Conservation (phyloP, 2,797 vertebrate species). For the Microctenopoma stevenorrisi region DNA sequence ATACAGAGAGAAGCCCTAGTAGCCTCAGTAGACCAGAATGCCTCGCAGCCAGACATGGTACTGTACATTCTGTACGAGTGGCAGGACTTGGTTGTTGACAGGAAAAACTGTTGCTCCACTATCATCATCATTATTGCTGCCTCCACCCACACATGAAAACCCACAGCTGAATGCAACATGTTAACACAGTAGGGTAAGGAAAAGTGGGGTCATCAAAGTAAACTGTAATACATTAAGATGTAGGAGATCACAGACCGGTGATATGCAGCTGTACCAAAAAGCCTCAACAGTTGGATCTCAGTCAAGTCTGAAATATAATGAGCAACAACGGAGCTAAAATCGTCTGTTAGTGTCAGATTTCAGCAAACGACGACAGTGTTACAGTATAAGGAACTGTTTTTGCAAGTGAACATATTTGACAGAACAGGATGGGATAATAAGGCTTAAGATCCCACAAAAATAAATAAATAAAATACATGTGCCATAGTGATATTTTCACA, state of each 20-base stretch:
- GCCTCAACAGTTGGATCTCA: not conserved
- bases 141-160: conserved; percentile 46
- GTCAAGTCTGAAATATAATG: too few species aligned
- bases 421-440: conserved; percentile 9
- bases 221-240: conserved; percentile 43
- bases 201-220: conserved; percentile 39
- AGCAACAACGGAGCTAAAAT: too few species aligned
- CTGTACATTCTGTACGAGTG: conserved; percentile 39
- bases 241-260: conserved; percentile 4
- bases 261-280: not conserved
- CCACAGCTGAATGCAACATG: conserved; percentile 56
- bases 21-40: conserved; percentile 27
- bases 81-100: conserved; percentile 45
- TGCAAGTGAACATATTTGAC: conserved; percentile 32
- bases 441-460: conserved; percentile 16
- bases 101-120: conserved; percentile 59
- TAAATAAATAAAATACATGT: conserved; percentile 2
- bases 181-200: conserved; percentile 58
- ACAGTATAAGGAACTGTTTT: conserved; percentile 25
- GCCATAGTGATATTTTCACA: conserved; percentile 19
- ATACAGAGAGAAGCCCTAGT: not conserved
- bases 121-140: conserved; percentile 68
- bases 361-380: not conserved
- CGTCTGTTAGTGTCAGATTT: conserved; percentile 6
- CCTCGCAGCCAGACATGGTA: conserved; percentile 7